These are phyloP conservation scores for Syngnathus acus DNA, from an alignment of 2,797 vertebrate species.

Conservation along the genomic window DNA sequence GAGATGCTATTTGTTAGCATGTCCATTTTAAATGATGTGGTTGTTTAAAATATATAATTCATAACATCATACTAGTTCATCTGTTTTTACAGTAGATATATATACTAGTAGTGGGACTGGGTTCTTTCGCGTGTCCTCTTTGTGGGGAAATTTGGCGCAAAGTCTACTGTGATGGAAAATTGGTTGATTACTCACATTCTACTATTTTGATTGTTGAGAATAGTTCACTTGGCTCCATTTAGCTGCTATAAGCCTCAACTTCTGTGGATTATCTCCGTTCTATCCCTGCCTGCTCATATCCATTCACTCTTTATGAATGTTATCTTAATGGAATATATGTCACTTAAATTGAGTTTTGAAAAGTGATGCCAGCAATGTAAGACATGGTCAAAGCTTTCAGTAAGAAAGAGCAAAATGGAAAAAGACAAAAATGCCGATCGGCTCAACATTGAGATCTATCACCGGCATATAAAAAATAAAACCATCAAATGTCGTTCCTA, in stretches of 20 bases:
- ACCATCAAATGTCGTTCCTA: constrained; percentile 1
- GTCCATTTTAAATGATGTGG: too few species aligned
- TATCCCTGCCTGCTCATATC: not conserved
- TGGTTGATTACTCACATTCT: not conserved
- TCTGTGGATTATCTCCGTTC: not conserved
- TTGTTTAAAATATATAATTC: not conserved
- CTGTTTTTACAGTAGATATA: not conserved
- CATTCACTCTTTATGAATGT: not conserved
- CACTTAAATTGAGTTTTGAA: not conserved
- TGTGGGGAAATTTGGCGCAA: not conserved
- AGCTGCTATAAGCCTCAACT: not conserved
- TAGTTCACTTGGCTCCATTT: not conserved
- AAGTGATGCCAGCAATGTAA: not conserved
- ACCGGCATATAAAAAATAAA: not conserved
- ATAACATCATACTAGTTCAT: not conserved
- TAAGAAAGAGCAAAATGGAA: not conserved
- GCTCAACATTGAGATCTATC: not conserved
- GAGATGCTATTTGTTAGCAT: too few species aligned
- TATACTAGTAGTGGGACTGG: not conserved
- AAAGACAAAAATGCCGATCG: not conserved
- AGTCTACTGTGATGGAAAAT: not conserved
- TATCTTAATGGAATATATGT: not conserved
- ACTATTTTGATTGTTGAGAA: not conserved
- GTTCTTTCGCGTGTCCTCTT: not conserved
- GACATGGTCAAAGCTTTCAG: not conserved